Evolutionary conservation across 1,140 invertebrate genomes (phyloP).

Genomic region (Zaprionus africanus): DNA sequence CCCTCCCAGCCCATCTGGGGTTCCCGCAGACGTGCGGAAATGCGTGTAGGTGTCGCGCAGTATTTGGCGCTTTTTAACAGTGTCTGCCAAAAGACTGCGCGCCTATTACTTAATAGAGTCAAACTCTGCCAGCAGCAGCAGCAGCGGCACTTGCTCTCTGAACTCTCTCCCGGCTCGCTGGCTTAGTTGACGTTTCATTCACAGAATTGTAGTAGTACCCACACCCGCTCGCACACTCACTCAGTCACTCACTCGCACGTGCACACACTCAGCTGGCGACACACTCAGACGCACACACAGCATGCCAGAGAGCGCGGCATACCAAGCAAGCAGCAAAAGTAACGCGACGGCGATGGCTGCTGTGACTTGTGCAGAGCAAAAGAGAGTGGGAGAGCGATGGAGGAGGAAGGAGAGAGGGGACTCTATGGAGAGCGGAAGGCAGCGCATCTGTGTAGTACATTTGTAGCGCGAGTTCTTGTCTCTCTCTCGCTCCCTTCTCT

Average conservation of each 20-base stretch:
- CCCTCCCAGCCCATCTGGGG: not conserved
- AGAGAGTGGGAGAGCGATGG: not conserved
- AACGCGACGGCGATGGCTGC: constrained; percentile 47
- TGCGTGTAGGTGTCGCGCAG: constrained; percentile 40
- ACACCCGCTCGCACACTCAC: constrained; percentile 4
- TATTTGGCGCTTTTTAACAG: constrained; percentile 19
- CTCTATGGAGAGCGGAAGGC: not conserved
- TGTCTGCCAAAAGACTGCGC: constrained; percentile 59
- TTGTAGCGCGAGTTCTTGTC: constrained; percentile 27
- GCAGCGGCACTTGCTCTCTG: constrained; percentile 22
- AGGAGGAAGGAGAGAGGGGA: not conserved
- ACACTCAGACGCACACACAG: constrained; percentile 59
- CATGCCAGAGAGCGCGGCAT: constrained; percentile 35
- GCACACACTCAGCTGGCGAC: constrained; percentile 24
- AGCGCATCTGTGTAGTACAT: constrained; percentile 30
- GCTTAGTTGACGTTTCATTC: constrained; percentile 61
- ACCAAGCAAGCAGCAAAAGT: constrained; percentile 77
- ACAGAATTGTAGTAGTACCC: constrained; percentile 48
- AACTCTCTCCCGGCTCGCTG: constrained; percentile 3
- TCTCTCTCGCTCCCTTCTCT: not conserved
- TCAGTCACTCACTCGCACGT: constrained; percentile 20
- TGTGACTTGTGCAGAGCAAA: not conserved
- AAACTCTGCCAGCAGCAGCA: constrained; percentile 52
- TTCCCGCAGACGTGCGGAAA: constrained; percentile 33
- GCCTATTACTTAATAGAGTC: constrained; percentile 81